phyloP scores from a whole-genome alignment of 2,888 invertebrate species.

The Dilophus febrilis region DNA sequence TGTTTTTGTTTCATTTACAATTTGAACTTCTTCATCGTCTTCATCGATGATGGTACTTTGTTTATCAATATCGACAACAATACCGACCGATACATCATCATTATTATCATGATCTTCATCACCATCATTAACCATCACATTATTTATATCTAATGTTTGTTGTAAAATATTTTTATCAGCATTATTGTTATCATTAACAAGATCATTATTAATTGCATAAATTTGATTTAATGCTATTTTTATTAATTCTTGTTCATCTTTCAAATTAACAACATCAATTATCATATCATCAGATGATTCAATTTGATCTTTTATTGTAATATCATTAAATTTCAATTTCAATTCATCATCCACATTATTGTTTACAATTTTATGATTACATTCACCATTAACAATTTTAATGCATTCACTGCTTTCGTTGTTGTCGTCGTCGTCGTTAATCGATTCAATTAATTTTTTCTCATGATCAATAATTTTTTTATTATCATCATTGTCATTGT shows the following conservation, averaged over 20 bases:
- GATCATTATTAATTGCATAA: too few relatives aligned
- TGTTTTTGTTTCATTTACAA: too few relatives aligned
- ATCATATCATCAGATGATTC: not conserved
- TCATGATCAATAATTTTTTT: not conserved
- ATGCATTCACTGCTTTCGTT: not conserved
- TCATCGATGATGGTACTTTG: too few relatives aligned
- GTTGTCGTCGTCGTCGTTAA: not conserved
- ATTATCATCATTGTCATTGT: not conserved
- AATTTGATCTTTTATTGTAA: not conserved
- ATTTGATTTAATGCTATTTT: too few relatives aligned
- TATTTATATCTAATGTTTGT: too few relatives aligned
- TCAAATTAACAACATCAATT: too few relatives aligned
- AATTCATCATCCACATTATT: not conserved
- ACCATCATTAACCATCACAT: too few relatives aligned
- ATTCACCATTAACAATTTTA: not conserved
- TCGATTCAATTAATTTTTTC: not conserved
- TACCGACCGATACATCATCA: not conserved
- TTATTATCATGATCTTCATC: too few relatives aligned
- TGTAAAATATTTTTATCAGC: too few relatives aligned
- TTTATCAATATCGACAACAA: not conserved
- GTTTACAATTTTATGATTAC: not conserved
- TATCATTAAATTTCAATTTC: not conserved
- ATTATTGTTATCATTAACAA: too few relatives aligned
- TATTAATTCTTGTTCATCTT: too few relatives aligned
- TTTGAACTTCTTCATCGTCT: too few relatives aligned